phyloP scores from a whole-genome alignment of 2,888 invertebrate genomes.

The Cheilosia scutellata region DNA sequence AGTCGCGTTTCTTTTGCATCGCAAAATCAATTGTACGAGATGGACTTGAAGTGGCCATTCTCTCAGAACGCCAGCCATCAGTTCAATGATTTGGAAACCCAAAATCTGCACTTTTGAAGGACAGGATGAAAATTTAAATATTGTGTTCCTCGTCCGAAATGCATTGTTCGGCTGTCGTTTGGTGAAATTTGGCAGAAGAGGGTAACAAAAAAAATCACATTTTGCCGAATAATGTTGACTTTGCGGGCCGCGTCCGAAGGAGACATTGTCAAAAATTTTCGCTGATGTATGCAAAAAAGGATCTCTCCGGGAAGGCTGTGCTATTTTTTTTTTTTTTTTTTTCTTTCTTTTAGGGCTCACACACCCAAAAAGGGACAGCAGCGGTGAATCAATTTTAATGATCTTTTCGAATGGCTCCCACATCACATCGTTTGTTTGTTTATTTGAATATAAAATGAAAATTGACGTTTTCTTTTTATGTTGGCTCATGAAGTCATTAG shows the following conservation, averaged over 20 bases:
- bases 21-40: constrained; percentile 36
- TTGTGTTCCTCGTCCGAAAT: constrained; percentile 49
- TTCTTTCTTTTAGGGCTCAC: constrained; percentile 24
- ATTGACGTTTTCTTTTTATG: constrained; percentile 35
- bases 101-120: constrained; percentile 83
- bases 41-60: constrained; percentile 23
- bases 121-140: constrained; percentile 79
- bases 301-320: constrained; percentile 56
- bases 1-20: constrained; percentile 38
- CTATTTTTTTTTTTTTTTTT: not conserved
- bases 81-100: constrained; percentile 82
- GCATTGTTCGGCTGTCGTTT: constrained; percentile 64
- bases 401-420: constrained; percentile 76
- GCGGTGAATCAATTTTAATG: constrained; percentile 78
- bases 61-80: constrained; percentile 25
- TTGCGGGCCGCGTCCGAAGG: not conserved
- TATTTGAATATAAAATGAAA: constrained; percentile 72
- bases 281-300: constrained; percentile 74
- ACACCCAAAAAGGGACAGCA: constrained; percentile 20
- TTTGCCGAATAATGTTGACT: constrained; percentile 62
- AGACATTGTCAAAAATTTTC: constrained; percentile 67
- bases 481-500: constrained; percentile 71
- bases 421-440: constrained; percentile 74
- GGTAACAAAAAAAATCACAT: constrained; percentile 53
- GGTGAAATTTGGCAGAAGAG: constrained; percentile 51